Percentiles rank a stretch among this genome's conserved stretches.
These are phyloP conservation scores for Ochotona curzoniae DNA, from an alignment of 2,113 vertebrate species.

Conservation along the genomic window DNA sequence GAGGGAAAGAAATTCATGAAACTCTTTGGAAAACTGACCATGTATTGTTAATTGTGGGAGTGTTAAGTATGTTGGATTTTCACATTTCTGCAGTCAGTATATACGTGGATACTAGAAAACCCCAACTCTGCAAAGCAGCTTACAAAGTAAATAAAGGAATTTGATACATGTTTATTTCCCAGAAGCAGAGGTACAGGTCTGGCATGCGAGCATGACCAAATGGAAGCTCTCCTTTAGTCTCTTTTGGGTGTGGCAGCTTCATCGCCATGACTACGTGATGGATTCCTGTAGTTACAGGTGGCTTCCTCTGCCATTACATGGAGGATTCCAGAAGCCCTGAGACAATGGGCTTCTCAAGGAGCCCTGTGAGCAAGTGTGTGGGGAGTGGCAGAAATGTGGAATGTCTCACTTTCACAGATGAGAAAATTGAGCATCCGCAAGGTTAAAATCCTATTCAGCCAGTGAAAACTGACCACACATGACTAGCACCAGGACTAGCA, in stretches of 20 bases:
- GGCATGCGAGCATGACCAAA: fast-evolving
- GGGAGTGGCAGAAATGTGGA: background rate
- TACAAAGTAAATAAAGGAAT: background rate
- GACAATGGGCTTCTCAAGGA: background rate
- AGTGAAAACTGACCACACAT: too few relatives aligned
- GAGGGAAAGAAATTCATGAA: background rate
- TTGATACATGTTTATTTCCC: background rate
- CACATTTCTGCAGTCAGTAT: background rate
- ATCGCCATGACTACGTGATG: too few relatives aligned
- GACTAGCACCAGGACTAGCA: background rate
- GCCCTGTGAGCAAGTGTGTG: background rate
- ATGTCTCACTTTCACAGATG: background rate
- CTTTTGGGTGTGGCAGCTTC: background rate
- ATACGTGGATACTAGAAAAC: background rate
- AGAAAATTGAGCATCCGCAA: background rate
- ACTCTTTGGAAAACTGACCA: background rate
- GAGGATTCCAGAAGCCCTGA: background rate
- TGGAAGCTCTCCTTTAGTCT: background rate
- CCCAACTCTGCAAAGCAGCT: background rate
- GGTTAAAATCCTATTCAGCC: background rate
- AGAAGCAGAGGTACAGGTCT: too few relatives aligned
- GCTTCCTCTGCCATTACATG: fast-evolving
- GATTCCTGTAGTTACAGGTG: too few relatives aligned
- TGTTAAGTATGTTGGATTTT: background rate
- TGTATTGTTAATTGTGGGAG: too few relatives aligned